These are phyloP conservation scores for Misgurnus anguillicaudatus DNA, from an alignment of 2,113 vertebrate genomes.

Conservation along the genomic window DNA sequence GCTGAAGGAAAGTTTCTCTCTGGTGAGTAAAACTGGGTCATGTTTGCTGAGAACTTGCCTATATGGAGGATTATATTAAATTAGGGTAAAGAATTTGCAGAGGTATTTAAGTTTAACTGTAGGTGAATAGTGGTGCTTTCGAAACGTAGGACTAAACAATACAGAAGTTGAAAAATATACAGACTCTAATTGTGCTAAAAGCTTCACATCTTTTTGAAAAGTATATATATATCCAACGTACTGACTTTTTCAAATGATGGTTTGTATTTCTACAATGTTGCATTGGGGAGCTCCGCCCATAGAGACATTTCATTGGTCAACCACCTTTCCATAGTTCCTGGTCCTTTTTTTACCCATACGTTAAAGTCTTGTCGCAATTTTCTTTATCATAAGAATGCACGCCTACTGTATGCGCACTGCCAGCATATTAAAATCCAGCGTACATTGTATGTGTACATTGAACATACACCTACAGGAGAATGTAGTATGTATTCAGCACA, in stretches of 20 bases:
- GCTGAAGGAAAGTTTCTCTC: slow-evolving; percentile 36
- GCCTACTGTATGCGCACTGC: no score
- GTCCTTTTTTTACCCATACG: no score
- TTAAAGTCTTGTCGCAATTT: no score
- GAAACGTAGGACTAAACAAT: slow-evolving; percentile 28
- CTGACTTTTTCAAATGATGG: neutral
- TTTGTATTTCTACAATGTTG: slow-evolving; percentile 20
- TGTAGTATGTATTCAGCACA: no score
- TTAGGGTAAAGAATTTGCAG: slow-evolving; percentile 54
- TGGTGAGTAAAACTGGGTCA: slow-evolving; percentile 50
- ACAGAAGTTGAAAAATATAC: slow-evolving; percentile 43
- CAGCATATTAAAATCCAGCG: no score
- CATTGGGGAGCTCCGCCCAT: neutral
- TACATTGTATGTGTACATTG: no score
- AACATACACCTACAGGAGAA: no score
- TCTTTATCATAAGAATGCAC: no score
- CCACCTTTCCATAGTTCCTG: no score
- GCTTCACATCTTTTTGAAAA: neutral
- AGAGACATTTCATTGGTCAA: no score
- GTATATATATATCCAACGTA: neutral
- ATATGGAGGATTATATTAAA: slow-evolving; percentile 57
- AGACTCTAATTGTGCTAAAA: slow-evolving; percentile 18
- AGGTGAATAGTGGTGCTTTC: slow-evolving; percentile 43
- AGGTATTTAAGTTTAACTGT: slow-evolving; percentile 49
- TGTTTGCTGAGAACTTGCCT: slow-evolving; percentile 50